These are phyloP conservation scores for Echinops telfairi DNA, from an alignment of 2,113 vertebrate species.

Conservation along the genomic window DNA sequence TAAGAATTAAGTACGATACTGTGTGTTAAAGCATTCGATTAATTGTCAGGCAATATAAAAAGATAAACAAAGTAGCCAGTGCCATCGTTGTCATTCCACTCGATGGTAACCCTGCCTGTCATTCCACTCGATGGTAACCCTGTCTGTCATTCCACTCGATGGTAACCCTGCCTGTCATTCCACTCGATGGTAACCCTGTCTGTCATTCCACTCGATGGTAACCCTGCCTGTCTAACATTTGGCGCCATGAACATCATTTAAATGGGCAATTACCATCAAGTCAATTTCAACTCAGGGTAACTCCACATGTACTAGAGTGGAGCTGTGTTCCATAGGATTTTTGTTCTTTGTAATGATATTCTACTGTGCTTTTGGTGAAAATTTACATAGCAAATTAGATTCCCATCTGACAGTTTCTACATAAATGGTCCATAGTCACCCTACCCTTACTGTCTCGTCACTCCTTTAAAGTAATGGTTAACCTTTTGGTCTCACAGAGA, in stretches of 20 bases:
- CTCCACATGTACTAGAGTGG: neutral
- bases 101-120: neutral
- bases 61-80: neutral
- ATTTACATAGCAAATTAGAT: neutral
- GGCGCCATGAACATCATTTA: no score
- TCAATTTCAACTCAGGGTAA: neutral
- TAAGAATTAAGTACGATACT: constrained; percentile 38
- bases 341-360: neutral
- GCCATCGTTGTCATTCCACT: neutral
- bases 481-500: neutral
- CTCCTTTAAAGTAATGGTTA: neutral
- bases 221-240: neutral
- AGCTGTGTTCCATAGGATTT: neutral
- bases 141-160: neutral
- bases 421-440: neutral
- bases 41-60: neutral
- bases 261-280: no score
- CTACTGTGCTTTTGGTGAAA: neutral
- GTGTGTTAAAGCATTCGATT: neutral
- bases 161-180: neutral
- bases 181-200: neutral
- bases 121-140: neutral
- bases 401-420: neutral
- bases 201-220: neutral
- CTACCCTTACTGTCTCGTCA: neutral